Evolutionary conservation across 2,888 invertebrate species (phyloP).

Genomic region (Caprella mutica): DNA sequence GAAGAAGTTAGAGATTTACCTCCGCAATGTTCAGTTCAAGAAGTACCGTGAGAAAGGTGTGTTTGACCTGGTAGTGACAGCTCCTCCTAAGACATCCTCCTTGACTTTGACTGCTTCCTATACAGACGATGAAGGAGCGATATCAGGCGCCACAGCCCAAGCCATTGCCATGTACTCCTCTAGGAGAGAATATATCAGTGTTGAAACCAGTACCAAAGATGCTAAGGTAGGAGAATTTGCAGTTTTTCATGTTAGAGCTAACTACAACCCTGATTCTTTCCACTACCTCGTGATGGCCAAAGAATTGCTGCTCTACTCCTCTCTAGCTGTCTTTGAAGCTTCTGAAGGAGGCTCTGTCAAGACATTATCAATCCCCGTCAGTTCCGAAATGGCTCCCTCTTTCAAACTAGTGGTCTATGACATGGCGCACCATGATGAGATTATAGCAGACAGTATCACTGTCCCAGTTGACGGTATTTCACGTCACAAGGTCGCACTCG

Average conservation of each 20-base stretch:
- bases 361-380: slow-evolving; percentile 46
- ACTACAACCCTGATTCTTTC: slow-evolving; percentile 43
- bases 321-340: slow-evolving; percentile 36
- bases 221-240: slow-evolving; percentile 46
- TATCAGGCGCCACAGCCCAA: slow-evolving; percentile 34
- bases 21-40: slow-evolving; percentile 24
- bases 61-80: slow-evolving; percentile 24
- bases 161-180: slow-evolving; percentile 40
- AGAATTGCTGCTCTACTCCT: slow-evolving; percentile 44
- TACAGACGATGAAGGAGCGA: slow-evolving; percentile 34
- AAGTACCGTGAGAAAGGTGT: slow-evolving; percentile 32
- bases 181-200: slow-evolving; percentile 41
- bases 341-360: slow-evolving; percentile 35
- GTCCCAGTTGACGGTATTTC: slow-evolving; percentile 47
- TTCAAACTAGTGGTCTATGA: slow-evolving; percentile 46
- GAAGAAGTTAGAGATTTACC: slow-evolving; percentile 22
- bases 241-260: slow-evolving; percentile 46
- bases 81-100: slow-evolving; percentile 16
- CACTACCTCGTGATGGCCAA: slow-evolving; percentile 47
- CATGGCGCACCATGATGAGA: slow-evolving; percentile 42
- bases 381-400: slow-evolving; percentile 48
- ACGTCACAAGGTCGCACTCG: slow-evolving; percentile 44
- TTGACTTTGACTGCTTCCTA: slow-evolving; percentile 35
- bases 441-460: slow-evolving; percentile 46
- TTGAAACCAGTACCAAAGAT: slow-evolving; percentile 43